Percentiles rank a stretch among this genome's conserved stretches.
Conservation (phyloP, 2,113 vertebrate species). For the Poeciliopsis turrubarensis region DNA sequence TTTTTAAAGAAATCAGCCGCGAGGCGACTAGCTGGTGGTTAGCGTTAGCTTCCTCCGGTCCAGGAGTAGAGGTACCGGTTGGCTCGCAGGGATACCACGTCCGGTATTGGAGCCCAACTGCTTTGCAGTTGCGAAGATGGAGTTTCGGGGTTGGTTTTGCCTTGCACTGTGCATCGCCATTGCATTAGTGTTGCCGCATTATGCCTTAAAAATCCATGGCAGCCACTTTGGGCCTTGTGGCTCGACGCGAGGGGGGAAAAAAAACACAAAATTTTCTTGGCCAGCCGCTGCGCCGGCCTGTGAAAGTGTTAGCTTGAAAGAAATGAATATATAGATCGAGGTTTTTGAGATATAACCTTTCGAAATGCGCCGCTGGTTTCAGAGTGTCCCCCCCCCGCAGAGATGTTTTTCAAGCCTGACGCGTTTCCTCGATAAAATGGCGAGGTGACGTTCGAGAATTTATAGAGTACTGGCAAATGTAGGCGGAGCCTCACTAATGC, state of each 20-base stretch:
- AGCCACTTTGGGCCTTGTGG: constrained; percentile 53
- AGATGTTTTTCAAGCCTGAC: accelerated
- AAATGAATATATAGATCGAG: neutral
- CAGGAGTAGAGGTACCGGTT: constrained; percentile 78
- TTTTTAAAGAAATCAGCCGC: neutral
- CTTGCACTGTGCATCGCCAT: constrained; percentile 79
- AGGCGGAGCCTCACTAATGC: neutral
- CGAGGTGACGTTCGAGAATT: neutral
- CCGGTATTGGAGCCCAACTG: constrained; percentile 80
- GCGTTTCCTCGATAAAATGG: constrained; percentile 38
- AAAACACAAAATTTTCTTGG: neutral
- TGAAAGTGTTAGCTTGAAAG: accelerated
- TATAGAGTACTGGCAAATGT: constrained; percentile 34
- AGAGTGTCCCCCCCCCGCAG: accelerated
- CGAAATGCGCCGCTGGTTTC: accelerated
- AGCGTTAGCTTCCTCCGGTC: constrained; percentile 77
- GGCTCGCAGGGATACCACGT: constrained; percentile 77
- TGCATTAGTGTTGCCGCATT: constrained; percentile 77
- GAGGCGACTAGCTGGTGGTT: constrained; percentile 54
- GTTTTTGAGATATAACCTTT: neutral
- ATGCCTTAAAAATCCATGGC: constrained; percentile 79
- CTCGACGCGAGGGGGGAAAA: neutral
- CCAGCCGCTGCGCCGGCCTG: constrained; percentile 45
- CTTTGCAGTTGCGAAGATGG: constrained; percentile 77
- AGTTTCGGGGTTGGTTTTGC: constrained; percentile 53